These are phyloP conservation scores for Sebastes steindachneri DNA, from an alignment of 2,797 vertebrate species.

Conservation along the genomic window DNA sequence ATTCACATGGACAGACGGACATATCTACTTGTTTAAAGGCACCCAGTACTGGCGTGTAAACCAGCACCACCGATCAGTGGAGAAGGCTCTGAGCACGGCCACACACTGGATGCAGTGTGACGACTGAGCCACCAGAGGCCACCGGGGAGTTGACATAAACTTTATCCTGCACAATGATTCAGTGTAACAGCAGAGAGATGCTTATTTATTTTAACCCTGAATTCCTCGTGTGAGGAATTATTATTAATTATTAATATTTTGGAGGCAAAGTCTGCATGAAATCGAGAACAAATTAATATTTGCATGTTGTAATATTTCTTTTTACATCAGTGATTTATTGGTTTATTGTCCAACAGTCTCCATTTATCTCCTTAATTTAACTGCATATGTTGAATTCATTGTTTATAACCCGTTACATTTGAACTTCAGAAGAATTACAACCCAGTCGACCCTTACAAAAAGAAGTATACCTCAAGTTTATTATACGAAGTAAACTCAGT, in stretches of 20 bases:
- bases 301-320: not conserved
- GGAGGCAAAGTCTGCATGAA: not conserved
- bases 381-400: not conserved
- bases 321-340: constrained; percentile 1
- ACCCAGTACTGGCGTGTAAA: constrained; percentile 83
- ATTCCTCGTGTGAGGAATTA: not conserved
- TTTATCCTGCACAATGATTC: not conserved
- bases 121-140: constrained; percentile 70
- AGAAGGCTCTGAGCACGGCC: constrained; percentile 68
- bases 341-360: not conserved
- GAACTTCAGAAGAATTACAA: not conserved
- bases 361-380: not conserved
- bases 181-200: not conserved
- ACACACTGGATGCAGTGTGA: constrained; percentile 85
- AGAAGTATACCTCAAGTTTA: too few species aligned
- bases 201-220: constrained; percentile 22
- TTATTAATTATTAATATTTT: not conserved
- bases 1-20: constrained; percentile 80
- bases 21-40: constrained; percentile 85
- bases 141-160: constrained; percentile 12
- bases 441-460: too few species aligned
- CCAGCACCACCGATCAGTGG: constrained; percentile 68
- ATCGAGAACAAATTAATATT: not conserved
- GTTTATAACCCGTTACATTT: not conserved
- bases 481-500: too few species aligned